Conservation (phyloP, 2,113 vertebrate species). For the Caranx melampygus region DNA sequence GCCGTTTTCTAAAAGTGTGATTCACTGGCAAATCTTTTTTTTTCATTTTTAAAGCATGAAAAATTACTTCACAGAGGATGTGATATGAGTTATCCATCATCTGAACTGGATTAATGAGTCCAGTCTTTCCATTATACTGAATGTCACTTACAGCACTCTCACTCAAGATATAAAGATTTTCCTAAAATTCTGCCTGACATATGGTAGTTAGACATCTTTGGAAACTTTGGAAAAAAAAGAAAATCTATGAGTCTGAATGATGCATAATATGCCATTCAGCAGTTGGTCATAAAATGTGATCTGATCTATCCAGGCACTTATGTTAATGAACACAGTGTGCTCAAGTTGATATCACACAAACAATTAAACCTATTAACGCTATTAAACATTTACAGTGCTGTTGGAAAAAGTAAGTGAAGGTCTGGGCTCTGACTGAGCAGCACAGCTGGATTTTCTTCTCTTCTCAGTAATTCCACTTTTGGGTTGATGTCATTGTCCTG, state of each 20-base stretch:
- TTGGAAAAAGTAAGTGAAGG: no score
- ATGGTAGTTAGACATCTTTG: not conserved
- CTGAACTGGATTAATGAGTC: not conserved
- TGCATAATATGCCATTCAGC: no score
- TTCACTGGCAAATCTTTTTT: not conserved
- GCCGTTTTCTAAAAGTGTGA: not conserved
- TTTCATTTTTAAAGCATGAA: not conserved
- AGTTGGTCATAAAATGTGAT: no score
- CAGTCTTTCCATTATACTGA: not conserved
- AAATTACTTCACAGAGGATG: not conserved
- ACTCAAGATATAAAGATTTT: not conserved
- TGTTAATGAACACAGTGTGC: no score
- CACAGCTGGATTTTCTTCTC: no score
- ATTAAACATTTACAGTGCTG: not conserved
- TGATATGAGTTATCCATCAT: slow-evolving; percentile 8
- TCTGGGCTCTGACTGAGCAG: no score
- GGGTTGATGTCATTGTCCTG: no score
- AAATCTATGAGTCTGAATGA: no score
- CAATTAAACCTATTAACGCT: no score
- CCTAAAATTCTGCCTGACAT: not conserved
- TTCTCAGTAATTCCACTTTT: no score
- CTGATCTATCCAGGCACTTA: no score
- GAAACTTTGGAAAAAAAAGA: not conserved
- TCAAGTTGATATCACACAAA: no score
- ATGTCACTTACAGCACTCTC: slow-evolving; percentile 10